Percentiles rank a stretch among this genome's conserved stretches.
phyloP scores from a whole-genome alignment of 1,140 invertebrate genomes.

The Andricus grossulariae region DNA sequence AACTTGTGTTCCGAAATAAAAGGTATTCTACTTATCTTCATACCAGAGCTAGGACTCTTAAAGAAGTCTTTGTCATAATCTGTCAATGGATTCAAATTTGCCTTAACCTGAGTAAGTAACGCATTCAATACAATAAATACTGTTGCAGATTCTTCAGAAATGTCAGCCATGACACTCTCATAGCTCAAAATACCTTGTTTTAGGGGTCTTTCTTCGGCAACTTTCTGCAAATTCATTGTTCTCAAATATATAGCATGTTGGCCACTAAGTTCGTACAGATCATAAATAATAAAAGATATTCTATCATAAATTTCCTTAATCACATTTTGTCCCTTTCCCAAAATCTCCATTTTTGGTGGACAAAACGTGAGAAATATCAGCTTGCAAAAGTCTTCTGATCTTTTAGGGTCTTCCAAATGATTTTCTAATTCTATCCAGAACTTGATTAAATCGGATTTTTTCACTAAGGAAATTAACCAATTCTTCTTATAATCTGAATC shows the following conservation, averaged over 20 bases:
- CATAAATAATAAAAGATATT: conserved; percentile 74
- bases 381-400: conserved; percentile 65
- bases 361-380: conserved; percentile 73
- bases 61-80: conserved; percentile 8
- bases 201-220: conserved; percentile 57
- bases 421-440: conserved; percentile 55
- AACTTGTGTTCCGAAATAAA: not conserved
- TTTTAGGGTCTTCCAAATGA: conserved; percentile 56
- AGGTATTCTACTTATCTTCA: not conserved
- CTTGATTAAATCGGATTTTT: conserved; percentile 36
- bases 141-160: conserved; percentile 73
- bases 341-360: conserved; percentile 64
- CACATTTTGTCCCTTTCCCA: conserved; percentile 57
- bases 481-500: conserved; percentile 44
- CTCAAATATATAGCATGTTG: conserved; percentile 74
- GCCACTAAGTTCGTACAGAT: conserved; percentile 75
- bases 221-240: conserved; percentile 68
- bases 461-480: too few relatives aligned
- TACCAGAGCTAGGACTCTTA: not conserved
- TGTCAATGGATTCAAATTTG: conserved; percentile 21
- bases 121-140: conserved; percentile 72
- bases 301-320: conserved; percentile 74
- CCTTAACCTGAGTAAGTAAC: conserved; percentile 68
- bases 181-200: conserved; percentile 59
- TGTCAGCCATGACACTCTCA: conserved; percentile 56